phyloP scores from a whole-genome alignment of 2,888 invertebrate species.

The Plemyria rubiginata region DNA sequence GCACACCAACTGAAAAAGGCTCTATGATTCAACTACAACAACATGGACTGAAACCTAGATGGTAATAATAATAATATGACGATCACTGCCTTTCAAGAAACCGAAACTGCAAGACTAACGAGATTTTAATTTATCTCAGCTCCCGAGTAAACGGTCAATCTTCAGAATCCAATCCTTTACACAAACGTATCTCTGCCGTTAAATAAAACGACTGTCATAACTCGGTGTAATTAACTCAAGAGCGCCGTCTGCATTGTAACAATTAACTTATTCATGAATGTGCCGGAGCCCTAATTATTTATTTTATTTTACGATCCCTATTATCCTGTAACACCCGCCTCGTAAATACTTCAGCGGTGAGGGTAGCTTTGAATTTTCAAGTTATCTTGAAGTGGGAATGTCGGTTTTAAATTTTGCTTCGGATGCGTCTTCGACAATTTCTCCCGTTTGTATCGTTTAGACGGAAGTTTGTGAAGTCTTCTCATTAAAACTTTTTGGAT shows the following conservation, averaged over 20 bases:
- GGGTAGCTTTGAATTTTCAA: constrained; percentile 59
- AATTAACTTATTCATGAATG: constrained; percentile 81
- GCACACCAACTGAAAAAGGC: neutral
- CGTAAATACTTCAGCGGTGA: constrained; percentile 74
- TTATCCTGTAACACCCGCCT: constrained; percentile 72
- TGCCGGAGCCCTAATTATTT: constrained; percentile 76
- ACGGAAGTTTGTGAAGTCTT: constrained; percentile 25
- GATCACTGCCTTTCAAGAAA: constrained; percentile 8
- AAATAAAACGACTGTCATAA: constrained; percentile 43
- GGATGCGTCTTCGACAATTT: constrained; percentile 33
- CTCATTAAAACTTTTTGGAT: constrained; percentile 32
- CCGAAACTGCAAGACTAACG: constrained; percentile 26
- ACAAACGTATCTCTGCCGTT: constrained; percentile 45
- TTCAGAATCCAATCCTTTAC: constrained; percentile 45
- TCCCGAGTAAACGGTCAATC: constrained; percentile 38
- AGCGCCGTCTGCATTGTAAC: constrained; percentile 62
- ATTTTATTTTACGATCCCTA: constrained; percentile 81
- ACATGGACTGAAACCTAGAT: no score
- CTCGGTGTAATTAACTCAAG: constrained; percentile 42
- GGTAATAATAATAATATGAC: neutral
- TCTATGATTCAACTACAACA: neutral
- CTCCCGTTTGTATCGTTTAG: constrained; percentile 30
- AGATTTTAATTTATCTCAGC: constrained; percentile 36
- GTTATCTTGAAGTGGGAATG: constrained; percentile 50
- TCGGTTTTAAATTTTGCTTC: constrained; percentile 46